These are phyloP conservation scores for Aspidoscelis tigris DNA, from an alignment of 2,113 vertebrate species.

Conservation along the genomic window DNA sequence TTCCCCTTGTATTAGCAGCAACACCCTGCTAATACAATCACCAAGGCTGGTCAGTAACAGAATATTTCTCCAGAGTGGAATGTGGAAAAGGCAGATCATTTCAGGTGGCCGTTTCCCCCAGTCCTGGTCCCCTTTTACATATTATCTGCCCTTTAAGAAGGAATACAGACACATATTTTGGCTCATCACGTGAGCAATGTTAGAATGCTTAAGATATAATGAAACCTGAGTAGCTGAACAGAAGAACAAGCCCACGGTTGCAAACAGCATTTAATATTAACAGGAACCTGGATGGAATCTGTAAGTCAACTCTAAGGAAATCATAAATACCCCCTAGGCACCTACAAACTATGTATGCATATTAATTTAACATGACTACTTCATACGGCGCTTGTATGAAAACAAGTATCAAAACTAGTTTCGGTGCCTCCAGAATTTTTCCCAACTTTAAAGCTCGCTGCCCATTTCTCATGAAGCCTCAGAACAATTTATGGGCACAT, in stretches of 20 bases:
- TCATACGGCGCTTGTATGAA: neutral
- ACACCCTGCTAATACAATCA: neutral
- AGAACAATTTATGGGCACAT: slow-evolving; percentile 12
- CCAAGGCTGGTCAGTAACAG: neutral
- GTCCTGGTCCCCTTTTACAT: neutral
- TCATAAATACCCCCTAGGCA: neutral
- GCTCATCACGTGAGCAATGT: neutral
- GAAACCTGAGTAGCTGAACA: neutral
- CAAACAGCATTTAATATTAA: slow-evolving; percentile 17
- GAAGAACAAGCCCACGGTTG: slow-evolving; percentile 3
- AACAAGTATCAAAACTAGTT: neutral
- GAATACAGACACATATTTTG: neutral
- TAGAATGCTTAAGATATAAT: slow-evolving; percentile 2
- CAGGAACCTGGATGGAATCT: neutral
- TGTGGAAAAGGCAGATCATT: neutral
- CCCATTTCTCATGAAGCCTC: neutral
- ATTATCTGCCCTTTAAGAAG: slow-evolving; percentile 1
- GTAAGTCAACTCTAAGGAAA: neutral
- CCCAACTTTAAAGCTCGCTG: neutral
- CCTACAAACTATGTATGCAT: neutral
- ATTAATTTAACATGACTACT: neutral
- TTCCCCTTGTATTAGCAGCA: slow-evolving; percentile 5
- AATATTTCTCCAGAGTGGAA: neutral
- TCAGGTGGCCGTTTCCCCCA: neutral
- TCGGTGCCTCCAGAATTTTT: neutral